Conservation (phyloP, 2,797 vertebrate species). For the Lophius americanus region DNA sequence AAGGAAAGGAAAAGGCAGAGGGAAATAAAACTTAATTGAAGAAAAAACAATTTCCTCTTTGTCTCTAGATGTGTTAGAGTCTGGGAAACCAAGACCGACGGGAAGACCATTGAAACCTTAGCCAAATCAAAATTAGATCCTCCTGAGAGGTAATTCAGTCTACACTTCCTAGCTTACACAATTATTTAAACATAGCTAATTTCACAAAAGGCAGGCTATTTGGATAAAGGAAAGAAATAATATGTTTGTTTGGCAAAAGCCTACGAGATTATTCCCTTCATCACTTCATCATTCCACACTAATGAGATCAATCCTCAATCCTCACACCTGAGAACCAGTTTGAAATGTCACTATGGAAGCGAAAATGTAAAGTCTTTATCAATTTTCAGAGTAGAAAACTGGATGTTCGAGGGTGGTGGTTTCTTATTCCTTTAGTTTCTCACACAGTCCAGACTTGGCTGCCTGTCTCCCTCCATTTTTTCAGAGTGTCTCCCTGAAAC, state of each 20-base stretch:
- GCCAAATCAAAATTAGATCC: slow-evolving; percentile 2
- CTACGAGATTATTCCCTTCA: background rate
- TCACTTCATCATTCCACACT: background rate
- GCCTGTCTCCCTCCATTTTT: slow-evolving; percentile 42
- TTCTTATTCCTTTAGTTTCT: slow-evolving; percentile 24
- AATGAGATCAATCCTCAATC: background rate
- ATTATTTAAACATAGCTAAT: too few species aligned
- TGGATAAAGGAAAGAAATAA: slow-evolving; percentile 2
- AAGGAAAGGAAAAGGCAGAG: background rate
- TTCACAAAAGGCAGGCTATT: too few species aligned
- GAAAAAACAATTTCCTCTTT: slow-evolving; percentile 8
- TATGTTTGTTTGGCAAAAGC: background rate
- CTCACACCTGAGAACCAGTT: slow-evolving; percentile 1
- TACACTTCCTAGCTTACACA: slow-evolving; percentile 5
- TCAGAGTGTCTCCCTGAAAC: slow-evolving; percentile 43
- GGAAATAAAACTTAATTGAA: slow-evolving; percentile 18
- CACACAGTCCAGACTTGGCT: slow-evolving; percentile 25
- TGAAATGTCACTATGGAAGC: slow-evolving; percentile 12
- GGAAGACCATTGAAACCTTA: background rate
- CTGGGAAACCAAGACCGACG: slow-evolving; percentile 12
- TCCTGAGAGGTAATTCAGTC: slow-evolving; percentile 14
- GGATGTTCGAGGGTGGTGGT: slow-evolving; percentile 16
- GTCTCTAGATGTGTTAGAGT: slow-evolving; percentile 7
- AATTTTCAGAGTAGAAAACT: slow-evolving; percentile 24
- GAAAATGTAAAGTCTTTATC: slow-evolving; percentile 19